Conservation (phyloP, 1,140 invertebrate genomes). For the Berghia stephanieae region DNA sequence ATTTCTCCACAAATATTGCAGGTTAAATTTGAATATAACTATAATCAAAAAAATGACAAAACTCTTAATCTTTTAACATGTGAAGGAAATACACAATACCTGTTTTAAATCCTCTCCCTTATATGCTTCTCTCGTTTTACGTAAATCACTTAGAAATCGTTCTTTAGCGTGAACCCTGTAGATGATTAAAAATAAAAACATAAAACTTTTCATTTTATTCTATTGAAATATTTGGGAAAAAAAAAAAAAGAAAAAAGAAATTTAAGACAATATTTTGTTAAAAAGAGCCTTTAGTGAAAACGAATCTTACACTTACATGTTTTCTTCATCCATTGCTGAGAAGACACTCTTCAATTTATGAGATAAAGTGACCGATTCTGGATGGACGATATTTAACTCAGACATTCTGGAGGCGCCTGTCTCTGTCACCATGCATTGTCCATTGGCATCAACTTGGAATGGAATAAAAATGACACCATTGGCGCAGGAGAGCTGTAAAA, state of each 20-base stretch:
- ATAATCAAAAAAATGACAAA: background rate
- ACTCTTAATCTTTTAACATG: no score
- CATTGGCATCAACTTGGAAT: constrained; percentile 79
- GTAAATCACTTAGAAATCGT: constrained; percentile 93
- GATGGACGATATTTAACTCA: constrained; percentile 59
- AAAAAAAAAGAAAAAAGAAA: background rate
- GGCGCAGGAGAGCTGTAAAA: constrained; percentile 81
- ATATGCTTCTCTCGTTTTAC: constrained; percentile 89
- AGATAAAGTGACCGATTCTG: constrained; percentile 73
- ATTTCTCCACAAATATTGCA: no score
- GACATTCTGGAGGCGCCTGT: constrained; percentile 35
- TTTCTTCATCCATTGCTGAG: constrained; percentile 60
- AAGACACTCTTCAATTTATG: constrained; percentile 77
- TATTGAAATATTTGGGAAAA: background rate
- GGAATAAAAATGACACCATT: constrained; percentile 85
- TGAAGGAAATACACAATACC: constrained; percentile 41
- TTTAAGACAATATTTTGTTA: background rate
- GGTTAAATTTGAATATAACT: background rate
- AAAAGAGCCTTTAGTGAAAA: background rate
- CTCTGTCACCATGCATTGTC: constrained; percentile 79
- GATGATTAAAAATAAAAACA: constrained; percentile 13
- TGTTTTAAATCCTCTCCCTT: constrained; percentile 86
- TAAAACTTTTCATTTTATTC: background rate
- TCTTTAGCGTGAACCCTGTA: constrained; percentile 88
- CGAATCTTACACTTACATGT: constrained; percentile 46